Evolutionary conservation across 2,113 vertebrate genomes (phyloP).

Genomic region (Hiodon alosoides): DNA sequence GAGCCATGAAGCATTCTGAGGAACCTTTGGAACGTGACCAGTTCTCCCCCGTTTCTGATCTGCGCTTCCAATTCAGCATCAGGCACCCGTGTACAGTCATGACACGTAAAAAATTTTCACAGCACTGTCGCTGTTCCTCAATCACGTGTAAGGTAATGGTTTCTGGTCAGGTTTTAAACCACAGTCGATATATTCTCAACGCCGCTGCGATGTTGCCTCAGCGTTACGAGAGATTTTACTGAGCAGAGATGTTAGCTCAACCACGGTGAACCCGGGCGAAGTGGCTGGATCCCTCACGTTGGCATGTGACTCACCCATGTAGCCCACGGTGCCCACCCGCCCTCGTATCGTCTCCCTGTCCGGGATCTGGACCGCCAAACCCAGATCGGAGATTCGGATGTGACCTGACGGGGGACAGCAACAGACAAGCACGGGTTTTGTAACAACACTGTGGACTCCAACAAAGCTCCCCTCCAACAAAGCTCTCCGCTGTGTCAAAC

Average conservation of each 20-base stretch:
- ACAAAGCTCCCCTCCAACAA: neutral
- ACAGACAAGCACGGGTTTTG: neutral
- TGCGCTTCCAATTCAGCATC: neutral
- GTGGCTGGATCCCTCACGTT: neutral
- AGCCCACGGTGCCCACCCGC: conserved; percentile 83
- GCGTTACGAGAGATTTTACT: neutral
- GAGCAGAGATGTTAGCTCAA: neutral
- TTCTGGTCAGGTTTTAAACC: too few species aligned
- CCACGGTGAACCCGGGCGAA: neutral
- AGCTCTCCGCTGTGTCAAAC: neutral
- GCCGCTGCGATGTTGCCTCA: too few species aligned
- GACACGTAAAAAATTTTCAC: neutral
- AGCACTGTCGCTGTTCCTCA: neutral
- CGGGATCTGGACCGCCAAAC: conserved; percentile 82
- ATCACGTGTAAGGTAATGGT: too few species aligned
- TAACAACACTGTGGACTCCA: neutral
- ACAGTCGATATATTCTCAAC: too few species aligned
- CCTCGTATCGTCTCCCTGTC: conserved; percentile 77
- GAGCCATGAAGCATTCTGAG: neutral
- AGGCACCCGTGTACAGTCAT: neutral
- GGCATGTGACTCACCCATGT: conserved; percentile 76
- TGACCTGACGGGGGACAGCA: conserved; percentile 64
- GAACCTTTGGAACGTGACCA: neutral
- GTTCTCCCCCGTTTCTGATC: neutral
- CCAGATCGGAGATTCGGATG: conserved; percentile 87